Evolutionary conservation across 2,113 vertebrate genomes (phyloP).

Genomic region (Caranx ignobilis): DNA sequence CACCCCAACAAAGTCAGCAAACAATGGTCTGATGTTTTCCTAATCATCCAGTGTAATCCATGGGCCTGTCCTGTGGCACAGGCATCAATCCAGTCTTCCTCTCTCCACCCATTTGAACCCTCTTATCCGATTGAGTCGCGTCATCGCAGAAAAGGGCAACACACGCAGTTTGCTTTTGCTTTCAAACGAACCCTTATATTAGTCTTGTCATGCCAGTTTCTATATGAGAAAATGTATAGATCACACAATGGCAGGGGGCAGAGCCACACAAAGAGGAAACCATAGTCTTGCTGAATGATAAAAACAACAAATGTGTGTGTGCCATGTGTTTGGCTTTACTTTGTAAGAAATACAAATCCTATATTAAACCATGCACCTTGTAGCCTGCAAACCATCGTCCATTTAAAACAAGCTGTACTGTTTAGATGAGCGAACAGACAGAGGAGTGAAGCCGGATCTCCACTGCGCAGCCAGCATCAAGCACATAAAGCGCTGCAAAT

Average conservation of each 20-base stretch:
- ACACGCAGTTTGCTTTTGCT: not conserved
- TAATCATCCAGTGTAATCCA: slow-evolving; percentile 16
- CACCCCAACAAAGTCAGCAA: slow-evolving; percentile 14
- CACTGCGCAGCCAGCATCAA: slow-evolving; percentile 13
- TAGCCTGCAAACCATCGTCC: not conserved
- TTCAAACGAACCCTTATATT: not conserved
- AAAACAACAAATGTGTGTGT: no score
- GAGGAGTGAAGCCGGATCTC: slow-evolving; percentile 9
- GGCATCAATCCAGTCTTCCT: slow-evolving; percentile 1
- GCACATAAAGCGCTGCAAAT: slow-evolving; percentile 48
- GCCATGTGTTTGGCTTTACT: not conserved
- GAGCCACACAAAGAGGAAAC: slow-evolving; percentile 19
- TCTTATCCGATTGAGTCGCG: slow-evolving; percentile 40
- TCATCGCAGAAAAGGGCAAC: slow-evolving; percentile 23
- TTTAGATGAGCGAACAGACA: not conserved
- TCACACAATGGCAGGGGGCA: slow-evolving; percentile 1
- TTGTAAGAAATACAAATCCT: not conserved
- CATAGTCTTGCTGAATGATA: not conserved
- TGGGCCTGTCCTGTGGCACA: not conserved
- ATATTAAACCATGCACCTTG: not conserved
- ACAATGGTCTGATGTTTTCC: slow-evolving; percentile 5
- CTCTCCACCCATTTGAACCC: slow-evolving; percentile 33
- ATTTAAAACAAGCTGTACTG: not conserved
- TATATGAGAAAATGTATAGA: not conserved
- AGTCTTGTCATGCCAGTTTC: not conserved